Percentiles rank a stretch among this genome's conserved stretches.
phyloP scores from a whole-genome alignment of 2,113 vertebrate species.

The mouse (Mus musculus) region DNA sequence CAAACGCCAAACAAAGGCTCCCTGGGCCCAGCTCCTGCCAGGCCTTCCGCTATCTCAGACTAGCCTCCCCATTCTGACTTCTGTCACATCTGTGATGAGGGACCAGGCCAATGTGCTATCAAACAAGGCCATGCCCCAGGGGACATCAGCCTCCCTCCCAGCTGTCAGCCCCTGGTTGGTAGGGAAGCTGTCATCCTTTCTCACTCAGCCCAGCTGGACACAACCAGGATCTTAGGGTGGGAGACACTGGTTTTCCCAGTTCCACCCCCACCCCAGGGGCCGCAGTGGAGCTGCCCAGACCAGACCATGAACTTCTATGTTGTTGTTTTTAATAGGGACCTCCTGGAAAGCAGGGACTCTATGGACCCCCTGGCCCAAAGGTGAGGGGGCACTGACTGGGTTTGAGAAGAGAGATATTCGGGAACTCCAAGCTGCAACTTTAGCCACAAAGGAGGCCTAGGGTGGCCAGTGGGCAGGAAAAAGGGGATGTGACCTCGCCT shows the following conservation, averaged over 20 bases:
- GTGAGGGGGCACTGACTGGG: constrained; percentile 82
- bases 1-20: neutral
- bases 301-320: neutral
- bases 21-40: neutral
- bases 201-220: neutral
- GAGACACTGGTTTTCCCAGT: neutral
- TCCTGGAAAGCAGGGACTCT: constrained; percentile 89
- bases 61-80: neutral
- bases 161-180: neutral
- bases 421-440: neutral
- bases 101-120: neutral
- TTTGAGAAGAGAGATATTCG: neutral
- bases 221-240: neutral
- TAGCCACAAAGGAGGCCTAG: neutral
- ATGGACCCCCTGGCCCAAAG: constrained; percentile 92
- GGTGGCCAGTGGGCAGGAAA: neutral
- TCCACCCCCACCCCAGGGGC: neutral
- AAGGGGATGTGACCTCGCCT: neutral
- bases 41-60: neutral
- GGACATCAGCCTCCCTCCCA: neutral
- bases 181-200: neutral
- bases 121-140: neutral
- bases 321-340: constrained; percentile 87
- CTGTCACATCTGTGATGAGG: constrained; percentile 9
- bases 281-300: neutral